These are phyloP conservation scores for Ancistrus triradiatus DNA, from an alignment of 2,113 vertebrate species.

Conservation along the genomic window DNA sequence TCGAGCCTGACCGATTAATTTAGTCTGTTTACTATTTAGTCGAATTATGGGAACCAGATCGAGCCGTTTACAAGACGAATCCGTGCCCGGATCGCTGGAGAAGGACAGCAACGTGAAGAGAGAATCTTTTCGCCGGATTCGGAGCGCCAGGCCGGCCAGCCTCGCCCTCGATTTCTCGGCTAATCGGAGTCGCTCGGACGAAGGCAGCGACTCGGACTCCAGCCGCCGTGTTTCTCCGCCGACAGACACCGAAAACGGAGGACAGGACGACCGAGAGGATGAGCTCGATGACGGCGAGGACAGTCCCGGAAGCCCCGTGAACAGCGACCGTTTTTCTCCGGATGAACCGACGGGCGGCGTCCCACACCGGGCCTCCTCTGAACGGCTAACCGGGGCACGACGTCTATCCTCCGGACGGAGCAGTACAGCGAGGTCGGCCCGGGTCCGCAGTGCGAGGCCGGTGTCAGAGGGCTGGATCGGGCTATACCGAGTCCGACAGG, in stretches of 20 bases:
- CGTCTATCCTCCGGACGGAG: constrained; percentile 63
- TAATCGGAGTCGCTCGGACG: constrained; percentile 69
- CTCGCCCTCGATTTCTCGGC: constrained; percentile 70
- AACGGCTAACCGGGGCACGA: constrained; percentile 63
- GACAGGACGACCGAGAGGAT: constrained; percentile 43
- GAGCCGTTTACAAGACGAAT: constrained; percentile 70
- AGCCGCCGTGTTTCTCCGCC: constrained; percentile 58
- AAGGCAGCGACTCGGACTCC: constrained; percentile 70
- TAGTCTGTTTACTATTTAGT: not conserved
- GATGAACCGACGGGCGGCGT: constrained; percentile 66
- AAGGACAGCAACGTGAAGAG: constrained; percentile 65
- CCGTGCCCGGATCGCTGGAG: constrained; percentile 57
- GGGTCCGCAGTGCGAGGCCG: constrained; percentile 65
- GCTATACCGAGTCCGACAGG: constrained; percentile 71
- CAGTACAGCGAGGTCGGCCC: constrained; percentile 59
- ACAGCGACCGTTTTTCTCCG: constrained; percentile 50
- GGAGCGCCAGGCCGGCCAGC: constrained; percentile 67
- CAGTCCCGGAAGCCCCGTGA: constrained; percentile 51
- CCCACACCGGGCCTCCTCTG: constrained; percentile 72
- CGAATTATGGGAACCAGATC: constrained; percentile 67
- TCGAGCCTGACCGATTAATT: too few relatives aligned
- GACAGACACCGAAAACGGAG: constrained; percentile 53
- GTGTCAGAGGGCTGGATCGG: constrained; percentile 75
- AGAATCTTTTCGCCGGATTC: constrained; percentile 64
- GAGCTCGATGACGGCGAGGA: constrained; percentile 51